A percentile compares a stretch with the other conserved stretches of the same genome.
Conservation (phyloP, 2,113 vertebrate genomes). For the Coregonus clupeaformis region DNA sequence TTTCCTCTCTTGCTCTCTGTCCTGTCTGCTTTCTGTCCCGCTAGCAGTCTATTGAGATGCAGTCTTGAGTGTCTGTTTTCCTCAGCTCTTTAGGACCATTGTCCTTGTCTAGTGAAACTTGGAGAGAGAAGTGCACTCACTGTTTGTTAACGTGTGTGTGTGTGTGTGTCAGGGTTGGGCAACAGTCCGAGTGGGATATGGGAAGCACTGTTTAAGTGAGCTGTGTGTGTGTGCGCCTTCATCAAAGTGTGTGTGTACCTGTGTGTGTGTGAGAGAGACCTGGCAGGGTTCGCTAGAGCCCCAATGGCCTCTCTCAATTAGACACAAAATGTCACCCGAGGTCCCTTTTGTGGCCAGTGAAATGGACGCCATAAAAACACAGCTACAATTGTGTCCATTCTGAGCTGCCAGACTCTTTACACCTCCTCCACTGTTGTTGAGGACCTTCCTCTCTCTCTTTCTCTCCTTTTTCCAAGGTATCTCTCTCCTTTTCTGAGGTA, state of each 20-base stretch:
- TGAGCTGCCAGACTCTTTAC: too few relatives aligned
- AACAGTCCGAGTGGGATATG: neutral
- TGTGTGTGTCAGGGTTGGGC: neutral
- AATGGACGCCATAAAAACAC: neutral
- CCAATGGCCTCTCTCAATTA: neutral
- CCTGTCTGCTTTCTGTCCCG: neutral
- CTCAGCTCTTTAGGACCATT: neutral
- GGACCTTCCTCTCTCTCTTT: neutral
- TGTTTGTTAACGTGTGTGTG: neutral
- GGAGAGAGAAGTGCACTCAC: neutral
- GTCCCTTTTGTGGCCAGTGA: neutral
- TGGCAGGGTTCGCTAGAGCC: neutral
- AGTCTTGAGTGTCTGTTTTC: neutral
- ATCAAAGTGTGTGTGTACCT: neutral
- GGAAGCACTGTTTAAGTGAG: neutral
- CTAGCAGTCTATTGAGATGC: neutral
- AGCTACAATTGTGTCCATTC: neutral
- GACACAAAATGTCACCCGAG: neutral
- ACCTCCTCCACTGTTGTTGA: neutral
- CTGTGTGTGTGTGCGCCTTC: conserved; percentile 10
- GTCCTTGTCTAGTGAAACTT: neutral
- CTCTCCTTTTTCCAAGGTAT: neutral
- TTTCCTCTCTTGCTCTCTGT: neutral
- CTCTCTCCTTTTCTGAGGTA: too few relatives aligned
- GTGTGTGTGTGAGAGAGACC: neutral